Evolutionary conservation across 2,113 vertebrate genomes (phyloP), one percentile per base, ranked within the genome.

Genomic region (Rhinogobius similis): DNA sequence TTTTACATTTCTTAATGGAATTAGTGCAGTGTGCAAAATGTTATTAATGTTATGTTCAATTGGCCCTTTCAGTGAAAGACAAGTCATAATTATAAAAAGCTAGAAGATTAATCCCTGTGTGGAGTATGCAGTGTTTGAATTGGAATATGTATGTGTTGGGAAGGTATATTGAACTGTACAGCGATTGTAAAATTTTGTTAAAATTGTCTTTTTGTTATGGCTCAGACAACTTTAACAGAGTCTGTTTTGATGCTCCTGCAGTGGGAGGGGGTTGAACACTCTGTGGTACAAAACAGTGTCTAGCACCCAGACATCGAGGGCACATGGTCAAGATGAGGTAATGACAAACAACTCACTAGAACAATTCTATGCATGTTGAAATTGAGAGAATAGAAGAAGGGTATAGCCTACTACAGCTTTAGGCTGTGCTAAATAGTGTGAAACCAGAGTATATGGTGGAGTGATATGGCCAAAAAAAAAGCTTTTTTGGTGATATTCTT

Each of bases 191-290:
- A 36, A 36, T 36, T 36, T 36, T 36, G 3, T 36, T 1, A 36
- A 13, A 14, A 26, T 26, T 27, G 12, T 12, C 1, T 48, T 11
- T 44, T 41, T 23, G 55, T 29, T 64, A n/a, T 52, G 66, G 66
- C 44, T 32, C 32, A 36, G 36, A 21, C 8, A 72, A 72, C 50
- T 73, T 76, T 62, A 44, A 88, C 84, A 85, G 79, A 78, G 81
- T 70, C 72, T 70, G 23, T 50, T 67, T 81, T 86, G 65, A 73
- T 71, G 59, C 64, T 62, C 56, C 68, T 23, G 82, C 76, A 80
- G 56, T 72, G 80, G 67, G 65, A 26, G 62, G 68, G 21, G 41
- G 48, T 41, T 24, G 50, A 68, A 73, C 63, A 65, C 72, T 50
- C 71, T 63, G 46, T 75, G 74, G 76, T 65, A 74, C 75, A 65